Evolutionary conservation across 2,888 invertebrate genomes (phyloP), one percentile per base, ranked within the genome.

Genomic region (Nomada fabriciana): DNA sequence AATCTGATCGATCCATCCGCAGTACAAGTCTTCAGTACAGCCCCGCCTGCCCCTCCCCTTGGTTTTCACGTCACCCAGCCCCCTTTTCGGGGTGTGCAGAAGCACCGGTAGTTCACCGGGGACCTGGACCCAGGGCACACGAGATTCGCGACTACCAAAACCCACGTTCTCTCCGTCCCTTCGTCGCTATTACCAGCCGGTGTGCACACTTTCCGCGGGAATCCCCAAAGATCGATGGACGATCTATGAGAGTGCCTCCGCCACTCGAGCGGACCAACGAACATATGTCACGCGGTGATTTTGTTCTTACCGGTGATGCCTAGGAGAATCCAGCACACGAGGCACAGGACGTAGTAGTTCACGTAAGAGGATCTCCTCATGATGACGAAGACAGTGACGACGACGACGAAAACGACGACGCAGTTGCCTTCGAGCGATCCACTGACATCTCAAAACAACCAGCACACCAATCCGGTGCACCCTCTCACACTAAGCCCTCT

Each of bases 311-410:
- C 94, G 89, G 92, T 93, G 88, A 94, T 93, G 86, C 94, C 94
- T 79, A 94, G 91, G 74, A 94, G 91, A 80, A 94, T 91, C 94
- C 94, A 94, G 90, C 93, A 93, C 86, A 94, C 92, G 91, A 94
- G 93, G 91, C 93, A 93, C 89, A 94, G 92, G 88, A 94, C 91
- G 91, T 94, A 94, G 88, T 93, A 94, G 90, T 93, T 93, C 88
- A 93, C 91, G 91, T 92, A 93, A 86, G 93, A 92, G 91, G 92
- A 91, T 89, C 93, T 92, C 92, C 93, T 93, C 93, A 94, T 93
- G 93, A 89, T 92, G 93, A 91, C 90, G 90, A 74, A 61, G 75
- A 82, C 74, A 55, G 72, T 63, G 76, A 76, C 77, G 71, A 83
- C 82, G 82, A 79, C 79, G 86, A 82, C 74, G 50, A 69, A 60